phyloP scores from a whole-genome alignment of 1,140 invertebrate species.

The Hyposmocoma kahamanoa region DNA sequence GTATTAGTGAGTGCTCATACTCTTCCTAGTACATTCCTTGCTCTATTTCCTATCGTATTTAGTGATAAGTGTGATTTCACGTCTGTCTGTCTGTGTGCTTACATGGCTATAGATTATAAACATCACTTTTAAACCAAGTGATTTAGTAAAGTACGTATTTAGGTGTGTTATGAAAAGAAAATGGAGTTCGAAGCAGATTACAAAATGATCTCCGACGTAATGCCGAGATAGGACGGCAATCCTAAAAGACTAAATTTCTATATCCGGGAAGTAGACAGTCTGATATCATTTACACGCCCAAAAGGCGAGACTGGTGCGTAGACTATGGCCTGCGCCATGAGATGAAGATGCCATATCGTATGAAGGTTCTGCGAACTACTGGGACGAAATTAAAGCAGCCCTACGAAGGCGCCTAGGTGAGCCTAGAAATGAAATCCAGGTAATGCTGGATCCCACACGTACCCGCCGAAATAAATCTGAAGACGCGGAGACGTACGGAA shows the following conservation, averaged over 20 bases:
- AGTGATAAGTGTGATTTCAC: not conserved
- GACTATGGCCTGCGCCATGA: not conserved
- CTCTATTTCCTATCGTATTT: not conserved
- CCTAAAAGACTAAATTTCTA: not conserved
- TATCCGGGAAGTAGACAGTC: not conserved
- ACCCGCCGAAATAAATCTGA: not conserved
- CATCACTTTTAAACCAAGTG: not conserved
- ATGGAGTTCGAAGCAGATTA: not conserved
- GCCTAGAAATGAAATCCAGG: not conserved
- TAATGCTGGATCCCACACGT: not conserved
- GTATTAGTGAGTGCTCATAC: not conserved
- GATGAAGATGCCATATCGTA: not conserved
- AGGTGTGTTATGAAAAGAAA: not conserved
- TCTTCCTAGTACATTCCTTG: not conserved
- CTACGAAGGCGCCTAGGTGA: not conserved
- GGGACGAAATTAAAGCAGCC: not conserved
- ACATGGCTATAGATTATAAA: not conserved
- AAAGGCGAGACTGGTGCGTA: not conserved
- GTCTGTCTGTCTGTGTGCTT: not conserved
- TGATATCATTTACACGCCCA: not conserved
- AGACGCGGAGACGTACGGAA: not conserved
- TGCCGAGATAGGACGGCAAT: not conserved
- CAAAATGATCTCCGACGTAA: not conserved
- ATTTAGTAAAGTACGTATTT: not conserved
- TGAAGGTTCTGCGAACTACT: not conserved